These are phyloP conservation scores for Hydrotaea cyrtoneurina DNA, from an alignment of 2,888 invertebrate species.

Conservation along the genomic window DNA sequence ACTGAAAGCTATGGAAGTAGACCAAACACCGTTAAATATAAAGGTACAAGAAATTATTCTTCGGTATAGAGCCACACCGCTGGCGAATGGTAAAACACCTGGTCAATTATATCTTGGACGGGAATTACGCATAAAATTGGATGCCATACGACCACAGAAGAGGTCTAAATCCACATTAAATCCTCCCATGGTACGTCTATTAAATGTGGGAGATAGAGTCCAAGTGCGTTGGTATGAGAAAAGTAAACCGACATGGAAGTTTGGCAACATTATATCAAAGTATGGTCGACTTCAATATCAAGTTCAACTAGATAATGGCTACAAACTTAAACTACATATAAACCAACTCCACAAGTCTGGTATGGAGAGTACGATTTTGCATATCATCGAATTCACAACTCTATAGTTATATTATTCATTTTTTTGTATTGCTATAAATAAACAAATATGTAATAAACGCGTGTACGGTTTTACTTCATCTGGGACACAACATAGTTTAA, in stretches of 20 bases:
- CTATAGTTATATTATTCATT: too few relatives aligned
- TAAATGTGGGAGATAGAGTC: constrained; percentile 50
- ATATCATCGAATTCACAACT: too few relatives aligned
- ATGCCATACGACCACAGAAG: constrained; percentile 7
- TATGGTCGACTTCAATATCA: constrained; percentile 9
- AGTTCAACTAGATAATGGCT: constrained; percentile 19
- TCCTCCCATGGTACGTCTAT: not conserved
- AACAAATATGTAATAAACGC: too few relatives aligned
- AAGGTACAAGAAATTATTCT: constrained; percentile 42
- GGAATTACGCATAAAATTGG: not conserved
- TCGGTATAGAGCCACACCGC: constrained; percentile 45
- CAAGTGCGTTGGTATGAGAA: constrained; percentile 8
- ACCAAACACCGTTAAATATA: not conserved
- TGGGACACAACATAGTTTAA: constrained; percentile 14
- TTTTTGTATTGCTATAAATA: too few relatives aligned
- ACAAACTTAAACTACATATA: constrained; percentile 29
- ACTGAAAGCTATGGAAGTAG: constrained; percentile 9
- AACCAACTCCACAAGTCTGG: constrained; percentile 7
- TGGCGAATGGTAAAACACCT: constrained; percentile 39
- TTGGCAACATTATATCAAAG: not conserved
- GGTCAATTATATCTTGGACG: constrained; percentile 11
- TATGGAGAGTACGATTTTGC: too few relatives aligned
- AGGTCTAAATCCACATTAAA: not conserved
- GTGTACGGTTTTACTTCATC: not conserved
- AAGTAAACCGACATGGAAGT: not conserved